Base-by-base conservation (phyloP, 2,888 invertebrate genomes). In the Synanthedon myopaeformis region DNA sequence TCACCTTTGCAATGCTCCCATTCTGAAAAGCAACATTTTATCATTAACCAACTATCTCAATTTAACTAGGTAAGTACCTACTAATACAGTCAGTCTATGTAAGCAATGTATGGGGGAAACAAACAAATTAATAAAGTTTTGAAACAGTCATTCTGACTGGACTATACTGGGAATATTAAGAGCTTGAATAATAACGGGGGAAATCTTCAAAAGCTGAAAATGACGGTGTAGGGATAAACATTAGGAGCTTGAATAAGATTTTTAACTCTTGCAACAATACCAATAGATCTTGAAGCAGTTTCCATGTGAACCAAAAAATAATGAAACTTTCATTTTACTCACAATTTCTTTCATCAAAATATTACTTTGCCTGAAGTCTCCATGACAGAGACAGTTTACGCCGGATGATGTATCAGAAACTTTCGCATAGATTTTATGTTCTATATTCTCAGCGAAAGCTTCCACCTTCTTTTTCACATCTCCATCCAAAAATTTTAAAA, bases 1-100 rank as follows among this genome's bases (percentile, higher is more conserved):
- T 49, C 41, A 49, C 12, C 5, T 51, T 42, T 13, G 13, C 5
- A n/a, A 51, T 12, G 5, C 28, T 23, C 3, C 49, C 52, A 13
- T 51, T 49, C 54, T 54, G 48, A 49, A 54, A 54, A 45, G 23
- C 23, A 23, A 23, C 23, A 23, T 23, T 23, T 23, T 23, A 23
- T 23, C 4, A 23, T 23, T 4, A 23, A 23, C 6, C 23, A 49
- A n/a, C n/a, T n/a, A n/a, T n/a, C n/a, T n/a, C n/a, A n/a, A n/a
- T n/a, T n/a, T n/a, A n/a, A n/a, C n/a, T n/a, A n/a, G n/a, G n/a
- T n/a, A n/a, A n/a, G n/a, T n/a, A n/a, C n/a, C n/a, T n/a, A n/a
- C n/a, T n/a, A n/a, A n/a, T n/a, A n/a, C n/a, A n/a, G n/a, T n/a
- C n/a, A n/a, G n/a, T n/a, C n/a, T n/a, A n/a, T n/a, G n/a, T n/a